Base-by-base conservation (phyloP, 2,888 invertebrate genomes). In the Caenorhabditis imperialis region DNA sequence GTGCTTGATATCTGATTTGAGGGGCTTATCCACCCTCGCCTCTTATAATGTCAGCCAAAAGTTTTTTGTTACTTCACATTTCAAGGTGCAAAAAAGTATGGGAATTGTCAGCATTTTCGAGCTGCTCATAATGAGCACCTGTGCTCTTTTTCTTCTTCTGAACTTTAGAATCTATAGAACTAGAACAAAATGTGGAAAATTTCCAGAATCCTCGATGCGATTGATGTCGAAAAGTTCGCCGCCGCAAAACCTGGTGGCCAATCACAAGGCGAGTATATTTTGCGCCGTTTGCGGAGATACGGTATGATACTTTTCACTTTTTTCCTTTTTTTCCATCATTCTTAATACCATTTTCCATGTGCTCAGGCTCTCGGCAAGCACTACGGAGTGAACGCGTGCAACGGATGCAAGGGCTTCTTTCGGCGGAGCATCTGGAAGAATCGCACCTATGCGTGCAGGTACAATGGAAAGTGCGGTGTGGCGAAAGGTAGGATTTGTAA, bases 321-420 rank as follows among this genome's bases (percentile, higher is more conserved):
- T n/a, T n/a, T n/a, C n/a, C n/a, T n/a, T n/a, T n/a, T n/a, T n/a
- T n/a, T n/a, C n/a, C n/a, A n/a, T n/a, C n/a, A n/a, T n/a, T n/a
- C n/a, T n/a, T 6, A 30, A 30, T 10, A 10, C 30, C 6, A 30
- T 30, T 7, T 7, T 7, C 30, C 30, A 6, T 30, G 7, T 38
- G 44, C 67, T 7, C 65, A 81, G 81, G 81, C 81, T 12, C 75
- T 82, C 18, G 80, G 83, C n/a, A 79, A 77, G 51, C 82, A 82
- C 53, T 82, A 82, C 51, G 82, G 82, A 23, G 81, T 79, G 16
- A 77, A 75, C 57, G 79, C 81, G n/a, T 82, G 82, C 58, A 86
- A 86, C 55, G 86, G 86, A 18, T 86, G 85, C 77, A 86, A 86
- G 53, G 86, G 86, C 25, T 85, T 85, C 65, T 85, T 85, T 69